These are phyloP conservation scores for Bostrychus sinensis DNA, from an alignment of 2,113 vertebrate genomes.

Conservation along the genomic window DNA sequence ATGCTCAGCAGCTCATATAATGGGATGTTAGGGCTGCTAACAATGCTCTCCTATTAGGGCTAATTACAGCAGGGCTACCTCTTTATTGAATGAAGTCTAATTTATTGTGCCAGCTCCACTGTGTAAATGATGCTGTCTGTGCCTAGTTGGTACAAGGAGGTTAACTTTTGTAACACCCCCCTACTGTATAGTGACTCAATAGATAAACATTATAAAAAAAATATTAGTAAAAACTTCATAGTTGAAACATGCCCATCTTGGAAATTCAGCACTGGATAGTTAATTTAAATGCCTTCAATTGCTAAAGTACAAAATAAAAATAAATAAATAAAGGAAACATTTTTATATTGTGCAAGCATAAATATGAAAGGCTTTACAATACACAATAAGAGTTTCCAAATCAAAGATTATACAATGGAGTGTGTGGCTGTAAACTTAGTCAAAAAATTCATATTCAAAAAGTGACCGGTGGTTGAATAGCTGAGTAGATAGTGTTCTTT, in stretches of 20 bases:
- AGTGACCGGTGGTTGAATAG: constrained; percentile 61
- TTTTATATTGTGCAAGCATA: background rate
- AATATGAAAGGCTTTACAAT: no score
- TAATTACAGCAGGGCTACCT: constrained; percentile 8
- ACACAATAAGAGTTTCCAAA: no score
- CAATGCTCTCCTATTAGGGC: background rate
- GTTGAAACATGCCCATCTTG: no score
- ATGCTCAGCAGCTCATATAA: constrained; percentile 3
- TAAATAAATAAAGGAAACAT: background rate
- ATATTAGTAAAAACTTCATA: no score
- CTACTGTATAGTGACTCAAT: no score
- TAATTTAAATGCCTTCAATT: no score
- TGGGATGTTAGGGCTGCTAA: constrained; percentile 4
- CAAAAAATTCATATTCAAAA: constrained; percentile 2
- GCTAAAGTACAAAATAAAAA: background rate
- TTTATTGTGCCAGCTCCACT: constrained; percentile 1
- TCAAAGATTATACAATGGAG: background rate
- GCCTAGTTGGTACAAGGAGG: background rate
- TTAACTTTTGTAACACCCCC: no score
- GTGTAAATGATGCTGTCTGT: background rate
- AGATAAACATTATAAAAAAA: no score
- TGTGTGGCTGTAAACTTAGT: constrained; percentile 10
- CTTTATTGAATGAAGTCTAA: constrained; percentile 5
- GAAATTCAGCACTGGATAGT: no score
- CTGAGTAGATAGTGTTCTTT: background rate